Conservation (phyloP, 2,797 vertebrate genomes). For the Sardinella longiceps region DNA sequence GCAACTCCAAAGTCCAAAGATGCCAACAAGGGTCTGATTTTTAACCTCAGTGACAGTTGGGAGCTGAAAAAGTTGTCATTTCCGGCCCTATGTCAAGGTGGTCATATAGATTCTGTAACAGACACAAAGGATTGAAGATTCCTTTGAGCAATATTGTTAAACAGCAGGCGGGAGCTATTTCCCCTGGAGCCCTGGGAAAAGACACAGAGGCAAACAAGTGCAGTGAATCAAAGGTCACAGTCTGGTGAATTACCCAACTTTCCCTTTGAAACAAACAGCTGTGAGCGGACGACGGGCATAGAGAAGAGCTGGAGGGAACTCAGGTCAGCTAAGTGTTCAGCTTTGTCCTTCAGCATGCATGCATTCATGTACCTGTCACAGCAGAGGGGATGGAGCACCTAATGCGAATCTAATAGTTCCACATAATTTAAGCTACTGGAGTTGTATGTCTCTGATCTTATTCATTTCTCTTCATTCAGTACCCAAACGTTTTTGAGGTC, state of each 20-base stretch:
- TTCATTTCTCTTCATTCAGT: no score
- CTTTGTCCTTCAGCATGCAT: not conserved
- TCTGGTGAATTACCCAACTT: not conserved
- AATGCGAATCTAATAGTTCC: no score
- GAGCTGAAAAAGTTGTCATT: not conserved
- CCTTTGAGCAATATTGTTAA: not conserved
- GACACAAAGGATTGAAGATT: not conserved
- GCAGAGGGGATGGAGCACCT: no score
- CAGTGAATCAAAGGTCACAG: not conserved
- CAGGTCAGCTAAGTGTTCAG: not conserved
- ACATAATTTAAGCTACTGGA: no score
- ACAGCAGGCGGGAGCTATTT: not conserved
- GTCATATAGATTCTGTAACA: not conserved
- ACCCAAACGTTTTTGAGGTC: no score
- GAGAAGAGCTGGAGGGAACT: not conserved
- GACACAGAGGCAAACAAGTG: not conserved
- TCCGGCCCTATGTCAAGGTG: not conserved
- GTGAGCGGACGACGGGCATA: not conserved
- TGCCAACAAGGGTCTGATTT: no score
- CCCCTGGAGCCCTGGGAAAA: not conserved
- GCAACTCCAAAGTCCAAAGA: no score
- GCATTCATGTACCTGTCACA: not conserved
- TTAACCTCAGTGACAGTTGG: not conserved
- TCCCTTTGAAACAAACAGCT: not conserved
- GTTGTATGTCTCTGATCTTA: no score